Evolutionary conservation across 2,113 vertebrate genomes (phyloP).

Genomic region (Petaurus breviceps): DNA sequence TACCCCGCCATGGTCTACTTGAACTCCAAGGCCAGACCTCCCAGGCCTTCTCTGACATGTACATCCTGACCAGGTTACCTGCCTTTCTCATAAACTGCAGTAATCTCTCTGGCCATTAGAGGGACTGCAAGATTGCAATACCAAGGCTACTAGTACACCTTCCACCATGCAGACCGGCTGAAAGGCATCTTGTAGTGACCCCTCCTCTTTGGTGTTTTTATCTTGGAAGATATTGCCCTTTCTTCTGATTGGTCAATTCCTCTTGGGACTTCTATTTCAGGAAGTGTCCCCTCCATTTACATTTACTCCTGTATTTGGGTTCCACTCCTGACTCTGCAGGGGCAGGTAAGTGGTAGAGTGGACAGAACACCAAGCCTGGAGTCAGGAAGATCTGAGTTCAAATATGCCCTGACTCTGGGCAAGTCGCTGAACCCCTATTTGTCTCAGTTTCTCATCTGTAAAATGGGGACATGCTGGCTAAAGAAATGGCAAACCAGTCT

Average conservation of each 20-base stretch:
- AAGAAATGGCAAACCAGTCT: too few relatives aligned
- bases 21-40: not conserved
- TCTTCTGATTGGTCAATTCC: not conserved
- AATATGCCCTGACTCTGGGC: too few relatives aligned
- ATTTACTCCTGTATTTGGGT: not conserved
- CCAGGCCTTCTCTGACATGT: not conserved
- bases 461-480: too few relatives aligned
- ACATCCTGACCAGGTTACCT: too few relatives aligned
- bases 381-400: too few relatives aligned
- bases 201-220: not conserved
- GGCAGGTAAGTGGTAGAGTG: not conserved
- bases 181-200: not conserved
- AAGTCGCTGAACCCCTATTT: too few relatives aligned
- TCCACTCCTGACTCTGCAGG: not conserved
- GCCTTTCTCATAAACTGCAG: not conserved
- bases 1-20: too few relatives aligned
- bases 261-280: not conserved
- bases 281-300: not conserved
- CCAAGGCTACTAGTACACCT: not conserved
- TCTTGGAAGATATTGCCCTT: not conserved
- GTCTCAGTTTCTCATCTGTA: too few relatives aligned
- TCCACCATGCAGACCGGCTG: not conserved
- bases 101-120: not conserved
- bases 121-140: not conserved
- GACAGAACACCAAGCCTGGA: too few relatives aligned